Percentiles rank a stretch among this genome's conserved stretches.
Conservation (phyloP, 1,140 invertebrate genomes). For the Phocides pigmalion region DNA sequence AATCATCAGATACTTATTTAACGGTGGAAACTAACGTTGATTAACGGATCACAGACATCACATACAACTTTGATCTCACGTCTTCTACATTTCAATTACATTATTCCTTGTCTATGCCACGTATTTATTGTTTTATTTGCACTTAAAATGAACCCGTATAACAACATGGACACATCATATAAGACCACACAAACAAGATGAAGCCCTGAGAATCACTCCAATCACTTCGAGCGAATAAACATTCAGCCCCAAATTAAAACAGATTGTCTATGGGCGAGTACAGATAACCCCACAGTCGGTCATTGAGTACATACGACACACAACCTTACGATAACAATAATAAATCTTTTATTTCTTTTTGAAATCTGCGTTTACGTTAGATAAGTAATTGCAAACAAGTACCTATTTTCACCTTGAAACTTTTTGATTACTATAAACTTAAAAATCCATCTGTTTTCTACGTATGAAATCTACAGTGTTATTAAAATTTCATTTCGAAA, state of each 20-base stretch:
- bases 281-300: background rate
- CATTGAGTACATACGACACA: background rate
- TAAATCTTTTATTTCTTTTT: background rate
- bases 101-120: background rate
- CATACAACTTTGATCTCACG: too few species aligned
- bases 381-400: background rate
- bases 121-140: conserved; percentile 1
- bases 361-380: background rate
- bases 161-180: background rate
- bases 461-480: too few species aligned
- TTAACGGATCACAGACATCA: too few species aligned
- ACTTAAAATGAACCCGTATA: conserved; percentile 4
- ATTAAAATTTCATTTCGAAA: too few species aligned
- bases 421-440: too few species aligned
- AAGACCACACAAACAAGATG: conserved; percentile 21
- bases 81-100: too few species aligned
- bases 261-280: conserved; percentile 16
- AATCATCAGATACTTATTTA: background rate
- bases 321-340: conserved; percentile 7
- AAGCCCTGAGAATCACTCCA: conserved; percentile 23
- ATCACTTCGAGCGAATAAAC: conserved; percentile 29
- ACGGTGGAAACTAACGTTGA: background rate
- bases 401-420: too few species aligned
- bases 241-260: conserved; percentile 26
- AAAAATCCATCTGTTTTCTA: too few species aligned